Conservation (phyloP, 2,113 vertebrate species). For the Catagonus wagneri region DNA sequence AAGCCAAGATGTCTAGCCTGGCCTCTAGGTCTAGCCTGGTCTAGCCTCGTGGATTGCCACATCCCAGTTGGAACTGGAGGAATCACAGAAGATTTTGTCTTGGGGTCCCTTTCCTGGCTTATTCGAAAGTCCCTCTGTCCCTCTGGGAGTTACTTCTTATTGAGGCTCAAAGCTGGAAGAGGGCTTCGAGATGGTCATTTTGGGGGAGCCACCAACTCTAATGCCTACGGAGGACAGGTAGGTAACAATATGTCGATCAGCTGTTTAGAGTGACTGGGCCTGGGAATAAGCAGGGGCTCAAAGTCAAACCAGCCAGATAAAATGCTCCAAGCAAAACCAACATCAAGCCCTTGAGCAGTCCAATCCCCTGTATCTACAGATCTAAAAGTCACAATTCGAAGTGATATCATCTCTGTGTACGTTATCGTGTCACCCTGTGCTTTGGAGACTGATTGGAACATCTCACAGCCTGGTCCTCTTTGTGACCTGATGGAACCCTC, state of each 20-base stretch:
- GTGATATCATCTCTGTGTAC: neutral
- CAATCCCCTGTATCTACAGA: neutral
- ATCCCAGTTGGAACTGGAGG: neutral
- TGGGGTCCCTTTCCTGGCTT: neutral
- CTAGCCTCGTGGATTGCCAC: neutral
- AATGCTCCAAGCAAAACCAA: neutral
- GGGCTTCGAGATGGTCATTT: neutral
- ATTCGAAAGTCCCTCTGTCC: neutral
- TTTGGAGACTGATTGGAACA: neutral
- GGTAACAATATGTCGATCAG: neutral
- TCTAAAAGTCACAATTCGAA: neutral
- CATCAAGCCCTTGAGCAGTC: too few relatives aligned
- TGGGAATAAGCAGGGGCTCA: neutral
- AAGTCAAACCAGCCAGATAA: neutral
- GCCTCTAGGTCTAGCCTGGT: neutral
- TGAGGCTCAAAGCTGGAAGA: slow-evolving; percentile 15
- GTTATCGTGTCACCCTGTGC: neutral
- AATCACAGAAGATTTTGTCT: neutral
- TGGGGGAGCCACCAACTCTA: neutral
- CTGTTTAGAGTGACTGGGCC: too few relatives aligned
- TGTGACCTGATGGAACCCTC: neutral
- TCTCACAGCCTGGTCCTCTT: neutral
- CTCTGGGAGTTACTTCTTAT: neutral
- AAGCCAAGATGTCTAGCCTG: neutral
- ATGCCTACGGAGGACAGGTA: neutral